Conservation (phyloP, 2,797 vertebrate genomes). For the Syndactyla subalaris region DNA sequence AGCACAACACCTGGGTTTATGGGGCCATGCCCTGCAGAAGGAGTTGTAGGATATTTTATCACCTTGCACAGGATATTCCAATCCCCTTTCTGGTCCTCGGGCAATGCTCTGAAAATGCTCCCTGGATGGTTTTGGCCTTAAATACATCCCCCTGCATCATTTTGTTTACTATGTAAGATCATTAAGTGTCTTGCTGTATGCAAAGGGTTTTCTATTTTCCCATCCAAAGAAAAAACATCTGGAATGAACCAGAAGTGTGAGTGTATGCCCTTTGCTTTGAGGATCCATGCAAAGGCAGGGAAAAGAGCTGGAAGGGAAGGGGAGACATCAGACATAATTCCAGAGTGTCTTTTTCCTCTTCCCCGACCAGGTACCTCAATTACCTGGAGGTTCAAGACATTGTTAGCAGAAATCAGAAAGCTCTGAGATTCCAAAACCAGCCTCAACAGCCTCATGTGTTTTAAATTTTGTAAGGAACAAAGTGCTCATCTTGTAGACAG, state of each 20-base stretch:
- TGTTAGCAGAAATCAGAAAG: not conserved
- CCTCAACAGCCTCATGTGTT: fast-evolving
- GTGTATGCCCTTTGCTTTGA: not conserved
- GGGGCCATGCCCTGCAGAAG: not conserved
- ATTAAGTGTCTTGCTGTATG: not conserved
- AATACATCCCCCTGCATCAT: not conserved
- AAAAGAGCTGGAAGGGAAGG: not conserved
- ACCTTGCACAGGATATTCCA: not conserved
- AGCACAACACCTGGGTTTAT: not conserved
- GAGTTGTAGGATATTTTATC: not conserved
- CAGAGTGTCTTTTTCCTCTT: not conserved
- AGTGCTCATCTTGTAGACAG: not conserved
- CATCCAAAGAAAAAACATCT: not conserved
- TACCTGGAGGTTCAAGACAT: not conserved
- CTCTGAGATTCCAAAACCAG: fast-evolving
- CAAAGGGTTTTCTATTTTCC: not conserved
- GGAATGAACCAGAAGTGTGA: not conserved
- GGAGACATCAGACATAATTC: not conserved
- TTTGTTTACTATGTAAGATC: not conserved
- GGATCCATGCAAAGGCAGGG: not conserved
- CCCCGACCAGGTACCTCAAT: not conserved
- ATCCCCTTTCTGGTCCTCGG: not conserved
- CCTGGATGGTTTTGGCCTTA: not conserved
- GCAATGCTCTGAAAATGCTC: not conserved
- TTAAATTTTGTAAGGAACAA: not conserved